Evolutionary conservation across 2,888 invertebrate genomes (phyloP).

Genomic region (Rhamnusium bicolor): DNA sequence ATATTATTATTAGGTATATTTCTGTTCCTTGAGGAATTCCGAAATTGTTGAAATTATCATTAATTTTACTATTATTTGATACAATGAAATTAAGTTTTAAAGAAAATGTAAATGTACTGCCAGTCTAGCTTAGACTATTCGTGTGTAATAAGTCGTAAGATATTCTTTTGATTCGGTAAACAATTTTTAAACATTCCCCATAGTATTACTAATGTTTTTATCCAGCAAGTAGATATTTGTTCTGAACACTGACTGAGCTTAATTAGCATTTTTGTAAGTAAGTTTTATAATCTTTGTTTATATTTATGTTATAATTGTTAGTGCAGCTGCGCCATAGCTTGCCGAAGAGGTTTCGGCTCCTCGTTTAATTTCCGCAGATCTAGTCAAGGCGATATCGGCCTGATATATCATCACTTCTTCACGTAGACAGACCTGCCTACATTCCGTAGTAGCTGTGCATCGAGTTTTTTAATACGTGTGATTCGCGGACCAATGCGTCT

Average conservation of each 20-base stretch:
- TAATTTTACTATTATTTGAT: too few relatives aligned
- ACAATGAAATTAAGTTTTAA: too few relatives aligned
- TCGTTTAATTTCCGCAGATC: constrained; percentile 62
- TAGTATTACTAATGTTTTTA: not conserved
- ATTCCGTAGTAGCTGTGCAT: constrained; percentile 69
- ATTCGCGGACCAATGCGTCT: constrained; percentile 70
- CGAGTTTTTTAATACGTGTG: constrained; percentile 64
- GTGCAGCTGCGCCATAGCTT: constrained; percentile 64
- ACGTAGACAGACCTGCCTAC: constrained; percentile 65
- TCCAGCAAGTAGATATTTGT: not conserved
- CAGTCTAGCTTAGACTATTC: too few relatives aligned
- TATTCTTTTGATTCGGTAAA: too few relatives aligned
- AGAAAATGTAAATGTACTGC: too few relatives aligned
- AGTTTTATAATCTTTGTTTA: constrained; percentile 31
- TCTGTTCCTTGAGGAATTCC: too few relatives aligned
- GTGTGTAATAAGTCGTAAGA: too few relatives aligned
- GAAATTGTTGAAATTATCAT: too few relatives aligned
- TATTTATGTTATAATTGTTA: constrained; percentile 50
- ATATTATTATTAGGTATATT: too few relatives aligned
- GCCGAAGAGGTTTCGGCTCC: constrained; percentile 56
- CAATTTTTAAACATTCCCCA: not conserved
- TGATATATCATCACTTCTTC: constrained; percentile 43
- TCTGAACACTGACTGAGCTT: not conserved
- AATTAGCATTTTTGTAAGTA: constrained; percentile 49
- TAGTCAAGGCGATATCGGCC: constrained; percentile 62